Evolutionary conservation across 2,888 invertebrate genomes (phyloP).

Genomic region (Caenorhabditis sp.): DNA sequence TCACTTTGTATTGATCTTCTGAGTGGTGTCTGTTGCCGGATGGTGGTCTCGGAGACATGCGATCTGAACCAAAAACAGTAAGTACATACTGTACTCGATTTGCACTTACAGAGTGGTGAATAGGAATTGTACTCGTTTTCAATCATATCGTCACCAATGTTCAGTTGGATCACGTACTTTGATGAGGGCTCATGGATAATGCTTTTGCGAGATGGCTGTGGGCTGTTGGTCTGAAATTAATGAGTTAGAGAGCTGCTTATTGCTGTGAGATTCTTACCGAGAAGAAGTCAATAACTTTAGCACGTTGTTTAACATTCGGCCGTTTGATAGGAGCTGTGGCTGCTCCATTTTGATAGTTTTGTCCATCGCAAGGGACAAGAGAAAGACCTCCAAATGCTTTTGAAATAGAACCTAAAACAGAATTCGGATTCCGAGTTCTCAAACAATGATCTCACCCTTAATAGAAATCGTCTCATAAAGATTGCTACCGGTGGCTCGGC

Average conservation of each 20-base stretch:
- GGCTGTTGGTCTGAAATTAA: conserved; percentile 21
- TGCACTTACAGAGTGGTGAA: conserved; percentile 58
- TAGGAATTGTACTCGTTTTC: conserved; percentile 64
- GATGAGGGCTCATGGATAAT: conserved; percentile 36
- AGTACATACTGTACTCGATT: conserved; percentile 9
- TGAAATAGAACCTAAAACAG: conserved; percentile 60
- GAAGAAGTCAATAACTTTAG: conserved; percentile 73
- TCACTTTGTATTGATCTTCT: conserved; percentile 54
- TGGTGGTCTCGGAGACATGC: conserved; percentile 50
- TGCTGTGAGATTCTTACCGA: conserved; percentile 40
- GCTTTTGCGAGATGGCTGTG: conserved; percentile 23
- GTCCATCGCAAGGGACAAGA: conserved; percentile 60
- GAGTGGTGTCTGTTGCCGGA: conserved; percentile 50
- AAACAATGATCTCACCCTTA: conserved; percentile 46
- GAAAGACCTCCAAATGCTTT: conserved; percentile 63
- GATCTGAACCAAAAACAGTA: conserved; percentile 35
- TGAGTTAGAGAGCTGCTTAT: too few relatives aligned
- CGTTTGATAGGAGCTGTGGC: conserved; percentile 71
- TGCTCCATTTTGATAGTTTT: conserved; percentile 37
- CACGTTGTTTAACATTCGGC: conserved; percentile 64
- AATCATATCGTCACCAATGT: conserved; percentile 55
- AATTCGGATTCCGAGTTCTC: too few relatives aligned
- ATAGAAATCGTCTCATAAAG: conserved; percentile 75
- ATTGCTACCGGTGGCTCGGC: conserved; percentile 69
- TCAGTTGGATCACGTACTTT: conserved; percentile 62